Percentiles rank a stretch among this genome's conserved stretches.
phyloP scores from a whole-genome alignment of 37 sponge, comb jelly and placozoan genomes.

The Geodia barretti region DNA sequence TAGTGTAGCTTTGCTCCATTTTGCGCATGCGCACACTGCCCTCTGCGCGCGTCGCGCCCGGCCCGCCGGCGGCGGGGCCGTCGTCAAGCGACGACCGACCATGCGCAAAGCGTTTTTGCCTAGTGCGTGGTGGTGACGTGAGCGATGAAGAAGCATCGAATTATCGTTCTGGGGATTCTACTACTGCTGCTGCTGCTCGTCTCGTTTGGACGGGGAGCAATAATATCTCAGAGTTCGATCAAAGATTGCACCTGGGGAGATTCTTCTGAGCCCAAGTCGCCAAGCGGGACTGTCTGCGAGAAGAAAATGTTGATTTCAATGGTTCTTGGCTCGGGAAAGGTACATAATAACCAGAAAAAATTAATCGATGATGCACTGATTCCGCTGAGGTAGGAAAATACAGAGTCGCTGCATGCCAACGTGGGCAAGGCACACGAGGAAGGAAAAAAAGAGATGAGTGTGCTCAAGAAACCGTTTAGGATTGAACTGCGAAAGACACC shows the following conservation, averaged over 20 bases:
- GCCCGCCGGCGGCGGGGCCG: too few species aligned
- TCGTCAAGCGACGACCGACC: too few species aligned
- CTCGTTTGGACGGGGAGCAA: neutral
- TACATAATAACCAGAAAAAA: neutral
- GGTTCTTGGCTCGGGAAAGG: constrained; percentile 65
- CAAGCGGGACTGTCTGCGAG: constrained; percentile 30
- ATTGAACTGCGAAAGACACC: constrained; percentile 67
- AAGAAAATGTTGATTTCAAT: constrained; percentile 77
- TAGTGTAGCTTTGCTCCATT: neutral
- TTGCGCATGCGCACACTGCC: neutral
- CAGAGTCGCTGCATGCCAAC: constrained; percentile 78
- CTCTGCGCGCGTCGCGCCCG: neutral
- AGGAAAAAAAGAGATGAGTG: constrained; percentile 24
- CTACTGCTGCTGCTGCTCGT: neutral
- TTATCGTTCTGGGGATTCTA: too few species aligned
- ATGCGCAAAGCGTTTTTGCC: too few species aligned
- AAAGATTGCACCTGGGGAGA: constrained; percentile 27
- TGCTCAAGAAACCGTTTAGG: constrained; percentile 71
- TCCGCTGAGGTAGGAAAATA: constrained; percentile 26
- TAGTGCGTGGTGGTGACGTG: too few species aligned
- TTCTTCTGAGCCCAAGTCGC: constrained; percentile 13
- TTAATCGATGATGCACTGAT: neutral
- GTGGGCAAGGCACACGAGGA: constrained; percentile 56
- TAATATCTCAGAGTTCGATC: constrained; percentile 57
- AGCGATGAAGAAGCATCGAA: too few species aligned